Base-by-base conservation (phyloP, 1,140 invertebrate species). In the Zaprionus inermis region DNA sequence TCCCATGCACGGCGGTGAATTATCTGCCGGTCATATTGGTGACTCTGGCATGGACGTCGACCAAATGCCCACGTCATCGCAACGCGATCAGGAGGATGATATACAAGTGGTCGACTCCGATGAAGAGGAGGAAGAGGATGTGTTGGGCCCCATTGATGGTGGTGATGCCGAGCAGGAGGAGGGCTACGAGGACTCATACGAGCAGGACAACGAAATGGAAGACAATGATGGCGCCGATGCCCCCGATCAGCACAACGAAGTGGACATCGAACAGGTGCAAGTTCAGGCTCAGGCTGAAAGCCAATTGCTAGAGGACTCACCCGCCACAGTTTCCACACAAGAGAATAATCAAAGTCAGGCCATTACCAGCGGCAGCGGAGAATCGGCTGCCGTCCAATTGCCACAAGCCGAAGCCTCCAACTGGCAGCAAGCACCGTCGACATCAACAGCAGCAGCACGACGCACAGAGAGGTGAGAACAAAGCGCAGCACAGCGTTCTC, bases 1-100 rank as follows among this genome's bases (percentile, higher is more conserved):
- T 20, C 86, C 88, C 0, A 82, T 90, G 77, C 85, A 92, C 61
- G 71, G 76, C 20, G 79, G 75, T 0, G 90, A 91, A 20, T 59
- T 90, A 1, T 79, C 85, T 1, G 75, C 78, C 20, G 71, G 74
- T 2, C 93, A 93, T 51, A 93, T 93, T 56, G 93, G 92, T 30
- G 94, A 94, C 64, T 93, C 93, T 22, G 93, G 93, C 28, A 93
- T 95, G 52, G 95, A 96, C 80, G 95, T 95, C 5, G 95, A 96
- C 81, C 94, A 97, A 93, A 96, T 97, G 46, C 96, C 96, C 3
- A 97, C 96, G 0, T 97, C 96, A 4, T 96, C 96, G 22, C 96
- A 96, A 83, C 94, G 96, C 30, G 96, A 97, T 90, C 96, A 96
- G 79, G 96, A 96, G 75, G 96, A 96, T 91, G 96, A 97, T 73